phyloP scores from a whole-genome alignment of 2,797 vertebrate genomes.

The Nyctalus aviator region DNA sequence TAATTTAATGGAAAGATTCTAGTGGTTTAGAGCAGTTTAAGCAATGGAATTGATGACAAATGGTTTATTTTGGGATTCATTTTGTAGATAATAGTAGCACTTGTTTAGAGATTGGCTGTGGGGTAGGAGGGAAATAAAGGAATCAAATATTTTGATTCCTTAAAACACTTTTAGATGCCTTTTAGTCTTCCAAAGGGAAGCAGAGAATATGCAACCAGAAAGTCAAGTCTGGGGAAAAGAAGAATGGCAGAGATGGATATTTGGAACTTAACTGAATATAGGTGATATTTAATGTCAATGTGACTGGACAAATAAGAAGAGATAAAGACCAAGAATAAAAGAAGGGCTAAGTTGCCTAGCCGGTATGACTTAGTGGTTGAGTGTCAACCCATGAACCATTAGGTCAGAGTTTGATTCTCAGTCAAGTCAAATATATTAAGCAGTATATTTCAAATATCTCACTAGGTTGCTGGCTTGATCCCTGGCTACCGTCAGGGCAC shows the following conservation, averaged over 20 bases:
- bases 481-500: no score
- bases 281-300: background rate
- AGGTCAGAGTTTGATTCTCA: background rate
- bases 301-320: constrained; percentile 29
- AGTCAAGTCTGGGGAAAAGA: background rate
- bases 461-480: no score
- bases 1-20: background rate
- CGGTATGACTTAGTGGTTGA: background rate
- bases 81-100: background rate
- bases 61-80: background rate
- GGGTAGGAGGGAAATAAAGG: background rate
- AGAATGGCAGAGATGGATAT: background rate
- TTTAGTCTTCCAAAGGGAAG: constrained; percentile 16
- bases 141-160: constrained; percentile 23
- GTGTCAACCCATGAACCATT: background rate
- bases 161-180: background rate
- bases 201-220: background rate
- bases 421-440: no score
- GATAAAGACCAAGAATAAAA: background rate
- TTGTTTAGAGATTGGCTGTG: background rate
- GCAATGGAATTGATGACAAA: background rate
- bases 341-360: background rate
- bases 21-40: background rate
- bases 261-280: background rate
- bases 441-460: no score